These are phyloP conservation scores for Pterocles burchelli DNA, from an alignment of 2,113 vertebrate genomes.

Conservation along the genomic window DNA sequence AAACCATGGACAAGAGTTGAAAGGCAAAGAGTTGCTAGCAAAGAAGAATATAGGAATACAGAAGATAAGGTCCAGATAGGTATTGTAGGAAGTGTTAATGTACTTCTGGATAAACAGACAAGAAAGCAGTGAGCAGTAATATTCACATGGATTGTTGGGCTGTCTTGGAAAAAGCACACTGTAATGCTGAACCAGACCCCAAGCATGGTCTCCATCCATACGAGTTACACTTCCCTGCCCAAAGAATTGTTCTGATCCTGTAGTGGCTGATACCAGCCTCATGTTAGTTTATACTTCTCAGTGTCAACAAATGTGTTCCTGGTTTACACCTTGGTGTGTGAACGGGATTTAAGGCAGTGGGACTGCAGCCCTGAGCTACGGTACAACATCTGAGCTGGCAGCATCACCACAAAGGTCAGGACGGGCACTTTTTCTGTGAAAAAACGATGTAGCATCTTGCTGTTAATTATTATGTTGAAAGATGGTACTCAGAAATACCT, in stretches of 20 bases:
- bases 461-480: neutral
- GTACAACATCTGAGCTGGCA: neutral
- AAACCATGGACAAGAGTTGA: neutral
- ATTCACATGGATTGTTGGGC: fast-evolving
- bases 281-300: neutral
- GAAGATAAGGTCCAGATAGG: neutral
- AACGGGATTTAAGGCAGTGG: neutral
- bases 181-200: neutral
- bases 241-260: neutral
- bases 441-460: neutral
- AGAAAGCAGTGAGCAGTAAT: neutral
- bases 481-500: neutral
- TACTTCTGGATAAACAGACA: neutral
- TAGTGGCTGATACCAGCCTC: no score
- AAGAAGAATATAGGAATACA: neutral
- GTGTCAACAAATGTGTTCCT: neutral
- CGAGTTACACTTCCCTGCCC: neutral
- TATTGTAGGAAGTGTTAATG: neutral
- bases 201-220: fast-evolving
- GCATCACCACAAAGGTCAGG: neutral
- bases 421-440: neutral
- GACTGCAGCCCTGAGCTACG: neutral
- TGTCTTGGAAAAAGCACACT: neutral
- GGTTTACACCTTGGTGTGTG: neutral
- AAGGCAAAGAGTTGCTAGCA: neutral